These are phyloP conservation scores for Ephialtes manifestator DNA, from an alignment of 2,888 invertebrate genomes.

Conservation along the genomic window DNA sequence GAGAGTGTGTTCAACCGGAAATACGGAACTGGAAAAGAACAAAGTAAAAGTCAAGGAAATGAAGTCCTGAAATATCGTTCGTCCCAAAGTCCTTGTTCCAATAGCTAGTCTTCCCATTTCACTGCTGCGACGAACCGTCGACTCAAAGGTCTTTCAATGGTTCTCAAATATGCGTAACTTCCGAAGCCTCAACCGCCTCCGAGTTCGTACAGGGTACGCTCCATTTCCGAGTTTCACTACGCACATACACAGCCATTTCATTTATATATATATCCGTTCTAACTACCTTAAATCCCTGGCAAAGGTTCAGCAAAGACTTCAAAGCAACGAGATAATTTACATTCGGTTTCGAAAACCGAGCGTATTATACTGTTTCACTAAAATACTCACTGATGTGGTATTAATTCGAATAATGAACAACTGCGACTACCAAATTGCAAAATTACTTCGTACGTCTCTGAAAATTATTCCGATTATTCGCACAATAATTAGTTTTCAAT, in stretches of 20 bases:
- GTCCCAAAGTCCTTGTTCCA: neutral
- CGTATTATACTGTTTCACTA: neutral
- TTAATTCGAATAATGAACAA: neutral
- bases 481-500: too few relatives aligned
- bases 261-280: neutral
- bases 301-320: constrained; percentile 23
- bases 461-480: neutral
- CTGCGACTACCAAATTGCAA: neutral
- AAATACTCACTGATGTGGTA: too few relatives aligned
- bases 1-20: constrained; percentile 15
- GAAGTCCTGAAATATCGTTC: constrained; percentile 20
- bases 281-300: neutral
- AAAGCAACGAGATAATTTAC: neutral
- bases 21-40: neutral
- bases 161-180: constrained; percentile 7
- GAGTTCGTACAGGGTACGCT: neutral
- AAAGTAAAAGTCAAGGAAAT: constrained; percentile 17
- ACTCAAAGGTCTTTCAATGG: constrained; percentile 14
- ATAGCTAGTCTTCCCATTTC: constrained; percentile 15
- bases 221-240: neutral
- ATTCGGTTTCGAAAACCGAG: neutral
- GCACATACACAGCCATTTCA: neutral
- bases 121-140: neutral
- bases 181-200: neutral
- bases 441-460: neutral